These are phyloP conservation scores for Anthopleura xanthogrammica DNA, from an alignment of 92 coral and sea anemone genomes.

Conservation along the genomic window DNA sequence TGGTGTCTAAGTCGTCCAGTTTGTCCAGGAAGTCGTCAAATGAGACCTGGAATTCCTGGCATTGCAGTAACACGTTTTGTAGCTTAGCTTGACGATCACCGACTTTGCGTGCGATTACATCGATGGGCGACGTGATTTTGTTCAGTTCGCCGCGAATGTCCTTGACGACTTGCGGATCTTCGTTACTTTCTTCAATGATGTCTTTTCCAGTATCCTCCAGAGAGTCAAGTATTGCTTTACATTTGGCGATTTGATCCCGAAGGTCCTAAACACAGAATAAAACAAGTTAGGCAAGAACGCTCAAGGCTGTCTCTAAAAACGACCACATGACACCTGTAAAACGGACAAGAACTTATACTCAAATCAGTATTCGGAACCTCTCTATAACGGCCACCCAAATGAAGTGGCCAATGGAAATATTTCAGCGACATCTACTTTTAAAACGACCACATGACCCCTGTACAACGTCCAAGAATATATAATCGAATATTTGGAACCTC, in stretches of 20 bases:
- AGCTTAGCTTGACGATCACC: slow-evolving; percentile 91
- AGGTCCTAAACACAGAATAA: slow-evolving; percentile 49
- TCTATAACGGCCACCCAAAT: too few species aligned
- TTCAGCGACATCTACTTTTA: too few species aligned
- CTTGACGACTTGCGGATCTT: slow-evolving; percentile 87
- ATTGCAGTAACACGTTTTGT: slow-evolving; percentile 84
- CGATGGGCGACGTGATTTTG: slow-evolving; percentile 82
- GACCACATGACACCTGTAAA: neutral
- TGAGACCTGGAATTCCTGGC: slow-evolving; percentile 94
- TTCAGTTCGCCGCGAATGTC: slow-evolving; percentile 91
- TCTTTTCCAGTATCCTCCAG: slow-evolving; percentile 88
- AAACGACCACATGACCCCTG: too few species aligned
- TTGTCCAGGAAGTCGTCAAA: slow-evolving; percentile 82
- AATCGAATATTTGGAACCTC: neutral
- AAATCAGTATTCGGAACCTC: too few species aligned
- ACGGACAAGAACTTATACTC: neutral
- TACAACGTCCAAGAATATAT: too few species aligned
- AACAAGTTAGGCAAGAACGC: neutral
- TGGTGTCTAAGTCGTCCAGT: slow-evolving; percentile 57
- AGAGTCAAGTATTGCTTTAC: slow-evolving; percentile 66
- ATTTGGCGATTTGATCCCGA: slow-evolving; percentile 74
- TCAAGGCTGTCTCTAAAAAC: neutral
- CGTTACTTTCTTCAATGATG: slow-evolving; percentile 72
- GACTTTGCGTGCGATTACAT: slow-evolving; percentile 79
- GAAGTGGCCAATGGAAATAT: too few species aligned